Conservation (phyloP, 2,113 vertebrate genomes). For the Dipodomys spectabilis region DNA sequence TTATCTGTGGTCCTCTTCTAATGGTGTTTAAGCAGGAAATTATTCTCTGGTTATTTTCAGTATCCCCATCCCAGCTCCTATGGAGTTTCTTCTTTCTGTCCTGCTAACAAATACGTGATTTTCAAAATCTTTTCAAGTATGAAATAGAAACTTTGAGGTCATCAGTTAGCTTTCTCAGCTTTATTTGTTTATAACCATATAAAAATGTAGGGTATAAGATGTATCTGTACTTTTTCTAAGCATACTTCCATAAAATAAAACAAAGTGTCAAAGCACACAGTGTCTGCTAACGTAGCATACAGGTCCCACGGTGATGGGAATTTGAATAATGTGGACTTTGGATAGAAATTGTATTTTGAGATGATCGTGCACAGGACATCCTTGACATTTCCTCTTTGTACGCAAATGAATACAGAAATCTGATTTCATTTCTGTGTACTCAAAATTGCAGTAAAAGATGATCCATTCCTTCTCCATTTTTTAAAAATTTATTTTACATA, state of each 20-base stretch:
- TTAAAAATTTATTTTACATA: constrained; percentile 12
- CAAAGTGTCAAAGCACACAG: too few species aligned
- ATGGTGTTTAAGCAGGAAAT: not conserved
- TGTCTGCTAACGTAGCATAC: too few species aligned
- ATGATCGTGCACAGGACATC: not conserved
- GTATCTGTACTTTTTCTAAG: constrained; percentile 7
- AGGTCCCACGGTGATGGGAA: not conserved
- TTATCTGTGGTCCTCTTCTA: not conserved
- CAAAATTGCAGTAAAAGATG: constrained; percentile 23
- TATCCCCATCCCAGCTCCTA: not conserved
- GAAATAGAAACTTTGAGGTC: not conserved
- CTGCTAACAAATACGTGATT: not conserved
- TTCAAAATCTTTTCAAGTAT: constrained; percentile 1
- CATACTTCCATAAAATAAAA: not conserved
- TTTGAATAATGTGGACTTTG: constrained; percentile 21
- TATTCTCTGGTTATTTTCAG: not conserved
- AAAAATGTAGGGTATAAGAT: not conserved
- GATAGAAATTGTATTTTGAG: constrained; percentile 39
- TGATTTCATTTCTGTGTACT: constrained; percentile 21
- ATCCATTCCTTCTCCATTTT: not conserved
- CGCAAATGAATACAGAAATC: constrained; percentile 26
- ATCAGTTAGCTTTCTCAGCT: not conserved
- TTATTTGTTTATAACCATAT: not conserved
- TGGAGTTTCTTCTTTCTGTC: not conserved
- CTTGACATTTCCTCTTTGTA: not conserved